Conservation (phyloP, 2,888 invertebrate species). For the Phyto melanocephala region DNA sequence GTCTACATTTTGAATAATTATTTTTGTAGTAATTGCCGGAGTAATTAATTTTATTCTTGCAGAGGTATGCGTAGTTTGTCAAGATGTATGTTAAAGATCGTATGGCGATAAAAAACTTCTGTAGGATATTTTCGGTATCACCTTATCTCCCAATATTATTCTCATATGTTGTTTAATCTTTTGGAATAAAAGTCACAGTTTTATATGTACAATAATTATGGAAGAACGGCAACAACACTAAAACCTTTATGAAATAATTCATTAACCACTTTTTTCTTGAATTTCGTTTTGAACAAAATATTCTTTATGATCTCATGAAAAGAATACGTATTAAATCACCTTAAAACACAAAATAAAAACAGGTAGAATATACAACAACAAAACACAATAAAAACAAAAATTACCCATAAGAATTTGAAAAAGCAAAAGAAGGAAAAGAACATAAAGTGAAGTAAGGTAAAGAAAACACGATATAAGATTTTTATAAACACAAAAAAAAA, state of each 20-base stretch:
- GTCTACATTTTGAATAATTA: constrained; percentile 41
- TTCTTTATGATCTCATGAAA: constrained; percentile 50
- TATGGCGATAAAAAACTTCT: too few species aligned
- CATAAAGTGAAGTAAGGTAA: neutral
- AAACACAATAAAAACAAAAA: neutral
- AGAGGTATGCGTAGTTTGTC: neutral
- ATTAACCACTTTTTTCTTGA: neutral
- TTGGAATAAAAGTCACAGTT: neutral
- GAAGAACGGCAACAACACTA: neutral
- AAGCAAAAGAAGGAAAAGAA: neutral
- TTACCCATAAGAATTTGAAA: neutral
- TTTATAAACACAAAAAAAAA: constrained; percentile 1
- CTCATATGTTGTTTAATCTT: neutral
- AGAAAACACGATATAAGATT: constrained; percentile 17
- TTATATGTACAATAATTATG: neutral
- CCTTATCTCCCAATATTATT: too few species aligned
- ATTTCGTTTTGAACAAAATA: neutral
- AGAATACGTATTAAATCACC: constrained; percentile 47
- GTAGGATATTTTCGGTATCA: too few species aligned
- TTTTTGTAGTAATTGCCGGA: neutral
- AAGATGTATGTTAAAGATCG: too few species aligned
- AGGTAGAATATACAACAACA: constrained; percentile 30
- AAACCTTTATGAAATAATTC: neutral
- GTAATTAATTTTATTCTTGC: neutral
- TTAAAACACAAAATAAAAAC: constrained; percentile 25